Conservation (phyloP, 2,888 invertebrate species). For the Nemoura dubitans region DNA sequence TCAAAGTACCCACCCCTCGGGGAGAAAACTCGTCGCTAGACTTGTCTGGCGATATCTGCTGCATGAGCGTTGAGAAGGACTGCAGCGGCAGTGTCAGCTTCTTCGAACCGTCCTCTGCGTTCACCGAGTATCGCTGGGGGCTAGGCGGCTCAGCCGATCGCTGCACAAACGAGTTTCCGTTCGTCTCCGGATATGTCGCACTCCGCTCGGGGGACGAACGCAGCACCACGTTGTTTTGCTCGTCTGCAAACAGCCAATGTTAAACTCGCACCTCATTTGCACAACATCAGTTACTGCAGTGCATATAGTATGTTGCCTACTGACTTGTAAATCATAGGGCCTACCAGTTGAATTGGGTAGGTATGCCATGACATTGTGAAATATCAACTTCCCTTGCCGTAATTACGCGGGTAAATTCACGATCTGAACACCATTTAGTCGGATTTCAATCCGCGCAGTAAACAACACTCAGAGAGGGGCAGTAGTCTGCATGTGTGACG, state of each 20-base stretch:
- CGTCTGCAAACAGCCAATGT: slow-evolving; percentile 56
- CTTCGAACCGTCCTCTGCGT: slow-evolving; percentile 23
- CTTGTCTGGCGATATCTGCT: slow-evolving; percentile 66
- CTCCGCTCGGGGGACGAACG: slow-evolving; percentile 43
- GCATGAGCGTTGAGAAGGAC: slow-evolving; percentile 65
- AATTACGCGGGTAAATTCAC: no score
- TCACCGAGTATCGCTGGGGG: slow-evolving; percentile 15
- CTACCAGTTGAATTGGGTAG: no score
- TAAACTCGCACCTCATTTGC: neutral
- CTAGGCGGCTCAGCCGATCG: slow-evolving; percentile 54
- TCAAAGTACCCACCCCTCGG: slow-evolving; percentile 63
- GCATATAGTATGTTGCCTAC: no score
- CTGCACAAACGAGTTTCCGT: slow-evolving; percentile 46
- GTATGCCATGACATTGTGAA: no score
- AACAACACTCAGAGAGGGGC: no score
- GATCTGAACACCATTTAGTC: no score
- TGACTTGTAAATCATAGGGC: no score
- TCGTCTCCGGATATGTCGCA: slow-evolving; percentile 45
- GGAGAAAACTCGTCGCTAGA: slow-evolving; percentile 63
- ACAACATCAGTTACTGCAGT: no score
- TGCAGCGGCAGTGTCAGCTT: slow-evolving; percentile 66
- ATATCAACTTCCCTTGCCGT: no score
- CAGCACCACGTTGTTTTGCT: slow-evolving; percentile 57
- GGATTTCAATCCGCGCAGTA: no score
- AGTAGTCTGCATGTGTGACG: no score